Evolutionary conservation across 64 coral and sea anemone genomes (phyloP), one percentile per base, ranked within the genome.

Genomic region (Stichodactyla helianthus): DNA sequence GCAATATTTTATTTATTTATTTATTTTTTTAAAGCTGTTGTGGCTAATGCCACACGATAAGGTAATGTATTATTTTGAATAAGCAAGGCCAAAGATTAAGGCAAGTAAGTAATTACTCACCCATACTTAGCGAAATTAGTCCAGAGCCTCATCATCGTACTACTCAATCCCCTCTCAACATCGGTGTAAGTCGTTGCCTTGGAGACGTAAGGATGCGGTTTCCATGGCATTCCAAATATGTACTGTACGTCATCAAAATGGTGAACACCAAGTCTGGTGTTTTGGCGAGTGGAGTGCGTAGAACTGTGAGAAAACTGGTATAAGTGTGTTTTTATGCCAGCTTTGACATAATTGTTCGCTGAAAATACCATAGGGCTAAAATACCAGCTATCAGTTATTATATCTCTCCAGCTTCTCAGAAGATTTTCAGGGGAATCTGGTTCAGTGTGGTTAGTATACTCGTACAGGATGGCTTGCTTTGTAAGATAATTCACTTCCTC

Each of bases 161-260:
- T 35, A 78, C 74, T 56, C 20, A 88, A 13, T 79, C 86, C 76
- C 17, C 54, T 55, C 53, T 88, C 86, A 18, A 80, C 54, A 79
- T 88, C 86, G 6, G 70, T 79, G 54, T 88, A 88, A 10, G 53
- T 25, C 12, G 51, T 74, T 16, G 55, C 86, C 71, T 25, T 57
- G 22, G 22, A 27, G 1, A 79, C 5, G 5, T 57, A 50, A 59
- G 22, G 10, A n/a, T 55, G 59, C 5, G 7, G 51, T 87, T 87
- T 77, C 63, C 63, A 88, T 60, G 86, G 86, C 50, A 19, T 13
- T 16, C 86, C 86, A 71, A 88, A 88, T 4, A 80, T 5, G 50
- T 88, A 88, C 53, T 59, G 86, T 10, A 88, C 10, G 31, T 88
- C 86, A 56, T 88, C 76, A 88, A 77, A 55, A 57, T 88, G 86